Conservation (phyloP, 1,140 invertebrate species). For the Panagrolaimus sp. region DNA sequence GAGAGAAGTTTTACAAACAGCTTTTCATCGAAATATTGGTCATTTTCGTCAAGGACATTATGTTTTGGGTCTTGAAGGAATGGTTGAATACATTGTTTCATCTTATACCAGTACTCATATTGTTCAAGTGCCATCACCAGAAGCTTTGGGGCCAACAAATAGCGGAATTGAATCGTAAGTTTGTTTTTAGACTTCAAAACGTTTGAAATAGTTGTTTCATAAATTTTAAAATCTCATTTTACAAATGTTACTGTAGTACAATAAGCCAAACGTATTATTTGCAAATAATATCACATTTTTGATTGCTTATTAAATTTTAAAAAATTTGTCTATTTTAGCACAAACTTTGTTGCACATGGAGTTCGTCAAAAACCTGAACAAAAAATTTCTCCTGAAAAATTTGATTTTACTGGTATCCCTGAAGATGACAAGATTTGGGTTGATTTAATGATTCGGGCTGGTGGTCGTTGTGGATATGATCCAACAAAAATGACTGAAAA, state of each 20-base stretch:
- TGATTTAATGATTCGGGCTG: conserved; percentile 43
- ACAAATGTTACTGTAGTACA: too few species aligned
- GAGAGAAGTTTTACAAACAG: conserved; percentile 51
- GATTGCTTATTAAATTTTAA: too few species aligned
- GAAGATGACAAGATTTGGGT: conserved; percentile 50
- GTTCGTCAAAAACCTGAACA: conserved; percentile 41
- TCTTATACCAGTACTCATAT: conserved; percentile 53
- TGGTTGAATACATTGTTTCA: conserved; percentile 54
- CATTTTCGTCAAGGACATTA: conserved; percentile 53
- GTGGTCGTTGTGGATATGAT: conserved; percentile 48
- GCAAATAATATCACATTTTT: too few species aligned
- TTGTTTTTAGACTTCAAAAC: too few species aligned
- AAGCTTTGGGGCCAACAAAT: conserved; percentile 11
- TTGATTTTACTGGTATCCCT: conserved; percentile 34
- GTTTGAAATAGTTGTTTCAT: too few species aligned
- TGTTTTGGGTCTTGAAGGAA: conserved; percentile 50
- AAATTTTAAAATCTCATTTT: too few species aligned
- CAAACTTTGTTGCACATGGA: conserved; percentile 26
- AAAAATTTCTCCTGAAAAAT: conserved; percentile 26
- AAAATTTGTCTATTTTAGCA: too few species aligned
- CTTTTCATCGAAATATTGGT: conserved; percentile 55
- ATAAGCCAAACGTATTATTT: too few species aligned
- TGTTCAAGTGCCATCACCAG: conserved; percentile 51
- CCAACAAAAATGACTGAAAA: conserved; percentile 31
- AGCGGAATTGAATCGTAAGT: conserved; percentile 26